phyloP scores from a whole-genome alignment of 2,797 vertebrate species.

The Poeciliopsis infans region DNA sequence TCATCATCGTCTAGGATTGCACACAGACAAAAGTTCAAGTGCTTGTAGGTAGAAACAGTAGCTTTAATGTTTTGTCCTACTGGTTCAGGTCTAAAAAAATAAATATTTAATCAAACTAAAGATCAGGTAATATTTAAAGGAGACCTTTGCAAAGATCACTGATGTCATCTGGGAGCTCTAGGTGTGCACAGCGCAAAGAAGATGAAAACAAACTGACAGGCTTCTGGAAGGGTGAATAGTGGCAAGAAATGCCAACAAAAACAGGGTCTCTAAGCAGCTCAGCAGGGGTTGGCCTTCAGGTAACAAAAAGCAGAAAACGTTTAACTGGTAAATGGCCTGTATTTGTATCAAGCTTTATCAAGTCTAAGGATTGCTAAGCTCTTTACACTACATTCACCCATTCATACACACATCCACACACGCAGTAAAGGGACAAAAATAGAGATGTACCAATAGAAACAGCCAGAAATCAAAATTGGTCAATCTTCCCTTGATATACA shows the following conservation, averaged over 20 bases:
- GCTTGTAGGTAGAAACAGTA: background rate
- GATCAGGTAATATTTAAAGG: background rate
- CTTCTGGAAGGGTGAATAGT: constrained; percentile 84
- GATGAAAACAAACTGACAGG: constrained; percentile 91
- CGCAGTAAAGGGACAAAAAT: background rate
- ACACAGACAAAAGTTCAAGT: constrained; percentile 1
- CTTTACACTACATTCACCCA: background rate
- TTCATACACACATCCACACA: background rate
- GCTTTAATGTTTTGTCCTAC: background rate
- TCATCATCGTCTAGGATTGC: constrained; percentile 78
- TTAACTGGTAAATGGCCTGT: background rate
- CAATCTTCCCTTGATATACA: background rate
- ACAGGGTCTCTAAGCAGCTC: constrained; percentile 85
- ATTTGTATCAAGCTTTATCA: background rate
- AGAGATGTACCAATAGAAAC: background rate
- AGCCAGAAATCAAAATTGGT: background rate
- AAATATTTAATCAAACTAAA: background rate
- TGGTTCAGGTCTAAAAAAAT: background rate
- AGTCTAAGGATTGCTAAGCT: background rate
- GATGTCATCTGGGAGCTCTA: constrained; percentile 94
- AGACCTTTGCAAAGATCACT: constrained; percentile 91
- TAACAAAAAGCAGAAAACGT: background rate
- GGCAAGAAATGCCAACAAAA: constrained; percentile 84
- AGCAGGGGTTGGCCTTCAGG: constrained; percentile 86
- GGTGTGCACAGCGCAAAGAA: constrained; percentile 89